Evolutionary conservation across 2,113 vertebrate genomes (phyloP).

Genomic region (Caretta caretta): DNA sequence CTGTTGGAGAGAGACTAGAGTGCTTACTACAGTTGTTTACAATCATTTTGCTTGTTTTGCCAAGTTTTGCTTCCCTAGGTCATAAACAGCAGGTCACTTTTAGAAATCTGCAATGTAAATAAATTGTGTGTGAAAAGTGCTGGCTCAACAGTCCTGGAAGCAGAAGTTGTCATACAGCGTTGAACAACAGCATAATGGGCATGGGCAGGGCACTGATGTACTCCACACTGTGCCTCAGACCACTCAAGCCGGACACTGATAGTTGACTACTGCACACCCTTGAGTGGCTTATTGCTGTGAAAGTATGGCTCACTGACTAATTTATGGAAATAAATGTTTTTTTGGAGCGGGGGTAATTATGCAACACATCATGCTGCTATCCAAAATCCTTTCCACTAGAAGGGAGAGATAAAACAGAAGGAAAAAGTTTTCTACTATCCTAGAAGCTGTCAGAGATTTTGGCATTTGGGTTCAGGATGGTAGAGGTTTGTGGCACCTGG

Average conservation of each 20-base stretch:
- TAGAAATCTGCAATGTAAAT: slow-evolving; percentile 52
- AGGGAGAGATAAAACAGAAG: neutral
- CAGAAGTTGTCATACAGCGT: neutral
- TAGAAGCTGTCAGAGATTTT: neutral
- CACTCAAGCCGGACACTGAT: neutral
- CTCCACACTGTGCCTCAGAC: neutral
- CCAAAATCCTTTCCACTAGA: neutral
- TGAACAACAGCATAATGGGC: neutral
- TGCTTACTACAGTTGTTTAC: slow-evolving; percentile 30
- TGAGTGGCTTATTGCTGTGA: neutral
- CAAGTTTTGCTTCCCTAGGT: slow-evolving; percentile 44
- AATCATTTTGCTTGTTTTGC: slow-evolving; percentile 25
- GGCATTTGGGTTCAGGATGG: neutral
- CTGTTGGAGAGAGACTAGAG: slow-evolving; percentile 48
- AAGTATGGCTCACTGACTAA: neutral
- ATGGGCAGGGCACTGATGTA: neutral
- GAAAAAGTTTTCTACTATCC: neutral
- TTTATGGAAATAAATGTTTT: neutral
- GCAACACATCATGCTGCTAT: neutral
- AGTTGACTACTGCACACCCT: neutral
- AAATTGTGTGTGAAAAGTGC: slow-evolving; percentile 23
- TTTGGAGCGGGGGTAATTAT: neutral
- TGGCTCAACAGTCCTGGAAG: neutral
- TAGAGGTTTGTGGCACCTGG: neutral
- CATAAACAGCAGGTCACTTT: slow-evolving; percentile 22